Base-by-base conservation (phyloP, 2,888 invertebrate genomes). In the Argyresthia albistria region DNA sequence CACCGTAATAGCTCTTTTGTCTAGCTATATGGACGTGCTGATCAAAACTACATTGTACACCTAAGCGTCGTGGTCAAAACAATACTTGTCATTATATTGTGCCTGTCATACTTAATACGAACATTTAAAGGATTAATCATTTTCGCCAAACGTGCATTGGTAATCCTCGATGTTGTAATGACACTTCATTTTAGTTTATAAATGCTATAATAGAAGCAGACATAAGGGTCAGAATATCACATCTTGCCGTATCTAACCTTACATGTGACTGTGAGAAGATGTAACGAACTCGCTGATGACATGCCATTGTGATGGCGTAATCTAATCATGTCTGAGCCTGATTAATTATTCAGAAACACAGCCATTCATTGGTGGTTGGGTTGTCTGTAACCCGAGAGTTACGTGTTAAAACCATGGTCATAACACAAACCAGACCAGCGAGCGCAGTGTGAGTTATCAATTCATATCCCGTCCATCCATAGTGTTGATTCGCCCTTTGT, bases 321-420 rank as follows among this genome's bases (percentile, higher is more conserved):
- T 50, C 43, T 25, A 42, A 50, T 50, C 43, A 43, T 43, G 42
- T 43, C 43, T 50, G 10, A 42, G 50, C n/a, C 50, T 43, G 50
- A 42, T 50, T 50, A 43, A 50, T 50, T 50, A 43, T 42, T 12
- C 16, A n/a, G 50, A 16, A 15, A 37, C 12, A 12, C 46, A 25
- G 15, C 25, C n/a, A 45, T 46, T 39, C 39, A 39, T 39, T 39
- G 39, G n/a, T 9, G 39, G n/a, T 11, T 8, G 39, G 9, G n/a
- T n/a, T 2, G 10, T 1, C 39, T 11, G n/a, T 39, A 9, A n/a
- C 39, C 9, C 39, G n/a, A 11, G 39, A 11, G n/a, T 39, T 39
- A n/a, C 39, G 39, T 11, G 39, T n/a, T 9, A 3, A n/a, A 4
- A 11, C 9, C 8, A 6, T 39, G n/a, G 39, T 25, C 25, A 25